phyloP scores from a whole-genome alignment of 2,113 vertebrate genomes.

The Agapornis roseicollis region DNA sequence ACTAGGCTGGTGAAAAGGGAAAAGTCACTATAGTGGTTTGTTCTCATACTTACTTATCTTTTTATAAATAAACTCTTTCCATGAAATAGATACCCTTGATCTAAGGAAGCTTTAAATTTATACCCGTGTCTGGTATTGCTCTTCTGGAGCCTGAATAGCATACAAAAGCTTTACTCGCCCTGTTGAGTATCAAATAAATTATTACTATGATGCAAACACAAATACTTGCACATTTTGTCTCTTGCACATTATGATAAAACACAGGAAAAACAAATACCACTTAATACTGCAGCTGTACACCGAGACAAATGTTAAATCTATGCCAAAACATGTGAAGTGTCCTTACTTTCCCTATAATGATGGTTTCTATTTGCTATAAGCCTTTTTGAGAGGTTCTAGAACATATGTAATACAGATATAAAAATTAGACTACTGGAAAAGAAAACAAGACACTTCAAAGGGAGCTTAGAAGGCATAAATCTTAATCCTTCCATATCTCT shows the following conservation, averaged over 20 bases:
- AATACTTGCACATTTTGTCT: slow-evolving; percentile 15
- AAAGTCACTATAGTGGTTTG: not conserved
- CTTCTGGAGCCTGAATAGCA: not conserved
- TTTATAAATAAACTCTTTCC: not conserved
- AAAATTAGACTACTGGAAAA: not conserved
- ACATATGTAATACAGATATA: not conserved
- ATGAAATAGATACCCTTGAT: not conserved
- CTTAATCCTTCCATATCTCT: not conserved
- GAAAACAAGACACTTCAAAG: not conserved
- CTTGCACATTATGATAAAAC: not conserved
- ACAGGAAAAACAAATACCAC: slow-evolving; percentile 3
- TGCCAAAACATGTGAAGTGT: not conserved
- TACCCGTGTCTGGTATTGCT: not conserved
- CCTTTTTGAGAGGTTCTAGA: not conserved
- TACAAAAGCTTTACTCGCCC: not conserved
- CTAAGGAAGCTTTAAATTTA: not conserved
- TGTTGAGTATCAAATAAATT: slow-evolving; percentile 29
- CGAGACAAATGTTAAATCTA: not conserved
- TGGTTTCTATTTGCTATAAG: not conserved
- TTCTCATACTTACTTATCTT: not conserved
- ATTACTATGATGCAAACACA: not conserved
- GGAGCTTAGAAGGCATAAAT: not conserved
- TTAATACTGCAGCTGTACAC: slow-evolving; percentile 8
- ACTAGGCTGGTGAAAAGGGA: not conserved
- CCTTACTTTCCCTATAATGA: not conserved